phyloP scores from a whole-genome alignment of 2,797 vertebrate genomes.

The Holocentrus rufus region DNA sequence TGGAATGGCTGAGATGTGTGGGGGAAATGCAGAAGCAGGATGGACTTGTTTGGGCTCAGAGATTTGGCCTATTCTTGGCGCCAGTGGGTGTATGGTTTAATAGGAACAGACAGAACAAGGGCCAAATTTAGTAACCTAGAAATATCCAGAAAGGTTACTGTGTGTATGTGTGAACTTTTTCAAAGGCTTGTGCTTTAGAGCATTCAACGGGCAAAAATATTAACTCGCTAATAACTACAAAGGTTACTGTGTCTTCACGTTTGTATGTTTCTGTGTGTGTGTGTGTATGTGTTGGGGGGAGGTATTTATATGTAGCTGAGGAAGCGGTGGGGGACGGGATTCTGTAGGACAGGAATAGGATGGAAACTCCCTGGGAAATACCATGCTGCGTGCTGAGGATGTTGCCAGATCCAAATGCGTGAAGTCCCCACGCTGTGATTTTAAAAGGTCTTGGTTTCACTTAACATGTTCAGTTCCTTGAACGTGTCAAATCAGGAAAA shows the following conservation, averaged over 20 bases:
- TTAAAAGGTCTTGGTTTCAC: constrained; percentile 18
- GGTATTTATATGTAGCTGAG: constrained; percentile 6
- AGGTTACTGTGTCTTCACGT: no score
- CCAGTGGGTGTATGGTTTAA: constrained; percentile 36
- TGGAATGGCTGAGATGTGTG: constrained; percentile 46
- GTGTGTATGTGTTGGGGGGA: constrained; percentile 11
- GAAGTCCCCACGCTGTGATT: constrained; percentile 5
- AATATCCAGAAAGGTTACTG: constrained; percentile 31
- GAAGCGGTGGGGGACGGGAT: constrained; percentile 26
- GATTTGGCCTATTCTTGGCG: constrained; percentile 61
- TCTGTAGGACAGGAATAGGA: constrained; percentile 58
- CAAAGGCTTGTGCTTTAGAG: background rate
- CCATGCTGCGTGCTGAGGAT: constrained; percentile 37
- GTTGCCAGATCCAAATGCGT: constrained; percentile 25
- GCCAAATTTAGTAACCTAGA: constrained; percentile 28
- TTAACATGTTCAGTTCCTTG: constrained; percentile 11
- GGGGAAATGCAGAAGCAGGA: constrained; percentile 54
- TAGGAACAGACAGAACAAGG: constrained; percentile 34
- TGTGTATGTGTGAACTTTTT: constrained; percentile 6
- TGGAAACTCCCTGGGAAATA: constrained; percentile 69
- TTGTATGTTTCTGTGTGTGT: background rate
- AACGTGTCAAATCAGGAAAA: constrained; percentile 9
- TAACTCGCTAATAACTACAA: background rate
- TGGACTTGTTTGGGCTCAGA: constrained; percentile 53
- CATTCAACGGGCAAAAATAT: background rate